Base-by-base conservation (phyloP, 2,888 invertebrate species). In the Cantharis flavilabris region DNA sequence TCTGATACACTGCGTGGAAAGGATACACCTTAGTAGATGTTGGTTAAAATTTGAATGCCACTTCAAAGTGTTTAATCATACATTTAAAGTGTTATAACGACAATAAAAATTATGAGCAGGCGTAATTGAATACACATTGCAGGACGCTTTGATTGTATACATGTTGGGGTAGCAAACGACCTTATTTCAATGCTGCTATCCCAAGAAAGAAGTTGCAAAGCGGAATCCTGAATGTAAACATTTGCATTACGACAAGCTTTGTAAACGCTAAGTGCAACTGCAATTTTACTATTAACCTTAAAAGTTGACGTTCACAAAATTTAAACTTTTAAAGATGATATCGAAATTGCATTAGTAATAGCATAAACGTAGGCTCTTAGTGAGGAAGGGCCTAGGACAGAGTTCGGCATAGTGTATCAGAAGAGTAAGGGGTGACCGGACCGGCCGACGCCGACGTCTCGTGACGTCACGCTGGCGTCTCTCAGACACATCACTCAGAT, bases 401-500 rank as follows among this genome's bases (percentile, higher is more conserved):
- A 75, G 74, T 75, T 64, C 72, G 70, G 75, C 70, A 76, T 72
- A 76, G 79, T 65, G 64, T 79, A 75, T 74, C 75, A 74, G 76
- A 71, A 75, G 74, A 72, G 76, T 64, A 69, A 76, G 79, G 79
- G 79, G 79, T 73, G 81, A 80, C 83, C 81, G 84, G 84, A 84
- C 84, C 81, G 80, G 82, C 81, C 83, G 86, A 83, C 86, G 86
- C 85, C 86, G 86, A 79, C 85, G 84, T 85, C 84, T 84, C 83
- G 83, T 86, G 86, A 86, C 86, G 86, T 85, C 85, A 85, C 83
- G 75, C 82, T 85, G 85, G 85, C 86, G 86, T 86, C 86, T 85
- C 80, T 82, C 83, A 83, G 84, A 84, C 84, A 85, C 82, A 85
- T 85, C 86, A 84, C 83, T 84, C 86, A 85, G 82, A 81, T 79